phyloP scores from a whole-genome alignment of 2,113 vertebrate species.

The Regulus satrapa region DNA sequence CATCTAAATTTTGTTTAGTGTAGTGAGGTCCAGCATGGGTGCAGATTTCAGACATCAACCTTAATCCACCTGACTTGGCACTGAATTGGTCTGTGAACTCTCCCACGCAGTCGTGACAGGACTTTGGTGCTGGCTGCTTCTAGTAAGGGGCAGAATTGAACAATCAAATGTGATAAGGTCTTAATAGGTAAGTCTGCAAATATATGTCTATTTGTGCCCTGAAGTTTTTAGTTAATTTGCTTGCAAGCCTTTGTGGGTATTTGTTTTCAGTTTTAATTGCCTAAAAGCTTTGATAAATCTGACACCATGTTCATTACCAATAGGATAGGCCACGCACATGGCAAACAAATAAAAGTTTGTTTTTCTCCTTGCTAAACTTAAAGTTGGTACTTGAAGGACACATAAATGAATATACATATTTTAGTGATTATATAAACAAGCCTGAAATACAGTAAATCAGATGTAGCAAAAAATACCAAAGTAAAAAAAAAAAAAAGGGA shows the following conservation, averaged over 20 bases:
- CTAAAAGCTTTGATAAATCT: neutral
- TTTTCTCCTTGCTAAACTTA: neutral
- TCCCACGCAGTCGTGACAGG: neutral
- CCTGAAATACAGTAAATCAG: neutral
- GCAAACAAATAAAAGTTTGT: neutral
- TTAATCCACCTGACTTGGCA: neutral
- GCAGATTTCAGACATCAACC: neutral
- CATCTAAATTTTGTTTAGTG: neutral
- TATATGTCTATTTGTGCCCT: neutral
- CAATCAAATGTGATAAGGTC: neutral
- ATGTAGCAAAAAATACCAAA: neutral
- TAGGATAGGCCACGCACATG: neutral
- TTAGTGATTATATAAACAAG: neutral
- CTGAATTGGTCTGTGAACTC: neutral
- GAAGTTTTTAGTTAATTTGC: neutral
- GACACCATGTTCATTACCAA: neutral
- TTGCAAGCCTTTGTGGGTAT: neutral
- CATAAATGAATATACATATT: neutral
- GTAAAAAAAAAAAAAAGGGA: neutral
- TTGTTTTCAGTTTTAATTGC: neutral
- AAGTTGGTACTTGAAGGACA: neutral
- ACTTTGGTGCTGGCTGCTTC: neutral
- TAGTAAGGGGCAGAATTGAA: neutral
- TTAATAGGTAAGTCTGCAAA: neutral
- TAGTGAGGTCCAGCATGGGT: neutral